phyloP scores from a whole-genome alignment of 2,113 vertebrate genomes.

The Chloebia gouldiae region DNA sequence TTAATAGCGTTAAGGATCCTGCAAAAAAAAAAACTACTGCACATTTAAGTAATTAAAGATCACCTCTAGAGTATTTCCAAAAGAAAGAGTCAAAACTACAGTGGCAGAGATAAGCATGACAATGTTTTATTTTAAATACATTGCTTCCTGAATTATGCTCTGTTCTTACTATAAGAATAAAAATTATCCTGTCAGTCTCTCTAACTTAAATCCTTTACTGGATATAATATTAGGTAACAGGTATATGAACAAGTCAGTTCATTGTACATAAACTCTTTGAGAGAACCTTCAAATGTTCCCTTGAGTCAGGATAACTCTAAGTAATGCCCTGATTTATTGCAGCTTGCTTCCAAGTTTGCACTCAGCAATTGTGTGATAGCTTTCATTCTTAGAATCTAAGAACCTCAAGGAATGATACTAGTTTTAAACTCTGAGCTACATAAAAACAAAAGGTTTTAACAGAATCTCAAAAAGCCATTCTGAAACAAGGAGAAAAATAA shows the following conservation, averaged over 20 bases:
- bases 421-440: not conserved
- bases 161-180: not conserved
- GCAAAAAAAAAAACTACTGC: not conserved
- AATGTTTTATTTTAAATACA: not conserved
- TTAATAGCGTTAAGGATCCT: not conserved
- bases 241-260: not conserved
- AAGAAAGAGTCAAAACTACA: not conserved
- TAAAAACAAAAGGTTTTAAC: not conserved
- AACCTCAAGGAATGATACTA: not conserved
- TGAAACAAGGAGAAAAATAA: not conserved
- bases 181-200: not conserved
- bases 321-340: not conserved
- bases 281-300: not conserved
- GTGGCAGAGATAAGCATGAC: not conserved
- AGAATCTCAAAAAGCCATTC: not conserved
- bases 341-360: not conserved
- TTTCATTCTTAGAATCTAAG: not conserved
- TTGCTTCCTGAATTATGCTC: not conserved
- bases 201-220: not conserved
- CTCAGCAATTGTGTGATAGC: not conserved
- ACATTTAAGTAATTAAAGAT: not conserved
- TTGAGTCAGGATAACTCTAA: not conserved
- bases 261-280: not conserved
- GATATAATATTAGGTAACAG: not conserved
- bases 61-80: not conserved